Evolutionary conservation across 2,113 vertebrate species (phyloP).

Genomic region (Brachypodius melanocephalos): DNA sequence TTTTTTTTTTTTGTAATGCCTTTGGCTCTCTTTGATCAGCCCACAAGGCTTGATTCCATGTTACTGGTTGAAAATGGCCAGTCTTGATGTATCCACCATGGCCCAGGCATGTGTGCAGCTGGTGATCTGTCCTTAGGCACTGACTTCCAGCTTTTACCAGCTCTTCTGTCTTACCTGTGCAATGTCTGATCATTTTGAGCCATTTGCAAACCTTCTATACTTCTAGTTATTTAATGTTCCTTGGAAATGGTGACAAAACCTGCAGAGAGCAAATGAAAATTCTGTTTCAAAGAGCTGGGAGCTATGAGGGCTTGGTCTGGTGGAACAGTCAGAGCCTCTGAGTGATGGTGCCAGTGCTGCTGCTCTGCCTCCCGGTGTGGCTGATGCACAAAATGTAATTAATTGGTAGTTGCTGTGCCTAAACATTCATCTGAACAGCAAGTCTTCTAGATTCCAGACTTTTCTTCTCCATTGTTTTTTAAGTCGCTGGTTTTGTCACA

Average conservation of each 20-base stretch:
- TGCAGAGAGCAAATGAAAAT: neutral
- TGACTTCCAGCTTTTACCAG: neutral
- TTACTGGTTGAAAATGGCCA: neutral
- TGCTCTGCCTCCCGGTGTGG: neutral
- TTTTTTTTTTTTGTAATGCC: neutral
- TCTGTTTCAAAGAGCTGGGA: neutral
- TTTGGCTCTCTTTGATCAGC: neutral
- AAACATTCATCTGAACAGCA: neutral
- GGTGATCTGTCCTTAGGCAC: neutral
- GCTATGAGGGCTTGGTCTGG: neutral
- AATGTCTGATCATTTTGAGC: neutral
- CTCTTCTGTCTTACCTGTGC: neutral
- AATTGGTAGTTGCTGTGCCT: neutral
- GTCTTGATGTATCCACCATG: neutral
- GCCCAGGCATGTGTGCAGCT: neutral
- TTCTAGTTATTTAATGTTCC: neutral
- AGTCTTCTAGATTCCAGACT: neutral
- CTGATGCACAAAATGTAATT: neutral
- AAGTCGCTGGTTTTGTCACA: neutral
- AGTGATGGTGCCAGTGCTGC: fast-evolving
- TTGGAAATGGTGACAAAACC: neutral
- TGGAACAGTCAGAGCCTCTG: neutral
- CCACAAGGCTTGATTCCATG: neutral
- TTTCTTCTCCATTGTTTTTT: neutral
- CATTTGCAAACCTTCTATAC: neutral